A percentile compares a stretch with the other conserved stretches of the same genome.
These are phyloP conservation scores for Megaleporinus macrocephalus DNA, from an alignment of 2,113 vertebrate genomes.

Conservation along the genomic window DNA sequence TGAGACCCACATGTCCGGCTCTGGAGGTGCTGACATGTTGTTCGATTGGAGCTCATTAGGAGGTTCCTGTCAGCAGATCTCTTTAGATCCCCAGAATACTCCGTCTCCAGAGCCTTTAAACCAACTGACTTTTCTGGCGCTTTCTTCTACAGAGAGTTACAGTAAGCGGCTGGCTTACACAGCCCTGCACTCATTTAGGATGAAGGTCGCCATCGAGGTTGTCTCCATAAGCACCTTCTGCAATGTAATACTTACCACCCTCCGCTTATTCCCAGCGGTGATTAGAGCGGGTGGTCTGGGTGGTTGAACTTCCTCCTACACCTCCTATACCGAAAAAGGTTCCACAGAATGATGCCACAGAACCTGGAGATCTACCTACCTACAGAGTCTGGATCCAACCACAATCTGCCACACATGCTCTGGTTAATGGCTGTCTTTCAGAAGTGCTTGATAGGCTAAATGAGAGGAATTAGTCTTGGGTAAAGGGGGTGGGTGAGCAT, in stretches of 20 bases:
- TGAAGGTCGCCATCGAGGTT: background rate
- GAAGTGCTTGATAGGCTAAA: too few relatives aligned
- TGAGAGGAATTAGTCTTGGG: too few relatives aligned
- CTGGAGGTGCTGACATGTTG: slow-evolving; percentile 39
- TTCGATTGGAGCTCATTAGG: slow-evolving; percentile 51
- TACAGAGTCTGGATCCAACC: too few relatives aligned
- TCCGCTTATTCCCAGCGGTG: background rate
- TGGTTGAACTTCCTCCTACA: background rate
- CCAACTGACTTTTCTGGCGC: background rate
- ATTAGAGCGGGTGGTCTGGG: background rate
- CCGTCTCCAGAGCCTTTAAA: background rate
- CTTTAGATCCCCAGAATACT: background rate
- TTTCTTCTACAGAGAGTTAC: background rate
- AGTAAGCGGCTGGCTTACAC: background rate
- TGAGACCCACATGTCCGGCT: slow-evolving; percentile 37
- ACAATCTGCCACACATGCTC: too few relatives aligned
- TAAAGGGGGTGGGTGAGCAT: too few relatives aligned
- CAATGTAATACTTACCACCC: background rate
- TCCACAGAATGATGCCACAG: background rate
- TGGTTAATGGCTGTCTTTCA: too few relatives aligned
- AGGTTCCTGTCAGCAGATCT: slow-evolving; percentile 20
- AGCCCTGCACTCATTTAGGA: background rate
- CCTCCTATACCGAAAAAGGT: background rate
- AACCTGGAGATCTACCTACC: background rate
- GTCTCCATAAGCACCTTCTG: background rate